phyloP scores from a whole-genome alignment of 2,888 invertebrate species.

The Ryuthela nishihirai region DNA sequence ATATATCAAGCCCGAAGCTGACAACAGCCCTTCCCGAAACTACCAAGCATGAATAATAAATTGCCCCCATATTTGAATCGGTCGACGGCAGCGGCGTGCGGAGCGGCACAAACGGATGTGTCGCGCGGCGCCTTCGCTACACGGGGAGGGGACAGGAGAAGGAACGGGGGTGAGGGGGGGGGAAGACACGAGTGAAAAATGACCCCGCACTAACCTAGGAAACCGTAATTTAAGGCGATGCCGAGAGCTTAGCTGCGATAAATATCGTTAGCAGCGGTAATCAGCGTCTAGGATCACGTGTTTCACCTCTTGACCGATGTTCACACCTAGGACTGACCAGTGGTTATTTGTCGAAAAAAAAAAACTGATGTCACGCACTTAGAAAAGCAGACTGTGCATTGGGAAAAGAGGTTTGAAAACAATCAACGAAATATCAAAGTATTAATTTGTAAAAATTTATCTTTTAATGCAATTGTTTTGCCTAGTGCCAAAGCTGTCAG shows the following conservation, averaged over 20 bases:
- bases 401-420: neutral
- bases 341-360: too few species aligned
- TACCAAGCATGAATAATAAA: slow-evolving; percentile 1
- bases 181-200: neutral
- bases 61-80: slow-evolving; percentile 1
- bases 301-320: neutral
- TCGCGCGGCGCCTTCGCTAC: too few species aligned
- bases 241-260: neutral
- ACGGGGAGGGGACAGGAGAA: too few species aligned
- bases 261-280: neutral
- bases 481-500: too few species aligned
- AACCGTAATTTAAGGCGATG: neutral
- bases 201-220: neutral
- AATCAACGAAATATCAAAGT: neutral
- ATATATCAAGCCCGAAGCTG: slow-evolving; percentile 1
- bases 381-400: too few species aligned
- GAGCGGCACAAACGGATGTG: too few species aligned
- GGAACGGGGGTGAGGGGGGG: neutral
- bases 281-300: neutral
- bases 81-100: neutral
- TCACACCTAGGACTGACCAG: too few species aligned
- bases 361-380: too few species aligned
- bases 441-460: neutral
- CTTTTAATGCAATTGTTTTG: too few species aligned
- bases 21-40: neutral